phyloP scores from a whole-genome alignment of 2,113 vertebrate genomes.

The Chloroceryle aenea region DNA sequence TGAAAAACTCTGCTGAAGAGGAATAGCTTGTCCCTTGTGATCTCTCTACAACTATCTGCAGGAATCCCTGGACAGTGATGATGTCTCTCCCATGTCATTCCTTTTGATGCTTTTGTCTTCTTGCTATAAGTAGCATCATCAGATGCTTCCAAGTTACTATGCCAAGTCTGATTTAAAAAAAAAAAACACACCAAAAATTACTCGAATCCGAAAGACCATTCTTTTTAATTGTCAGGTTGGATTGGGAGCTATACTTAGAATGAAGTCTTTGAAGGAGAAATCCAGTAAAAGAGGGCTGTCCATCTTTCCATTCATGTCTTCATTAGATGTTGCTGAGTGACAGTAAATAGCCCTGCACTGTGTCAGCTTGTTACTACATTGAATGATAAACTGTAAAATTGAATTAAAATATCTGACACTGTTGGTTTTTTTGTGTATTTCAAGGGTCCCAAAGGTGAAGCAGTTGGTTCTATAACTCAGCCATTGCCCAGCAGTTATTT shows the following conservation, averaged over 20 bases:
- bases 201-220: constrained; percentile 4
- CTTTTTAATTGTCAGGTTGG: background rate
- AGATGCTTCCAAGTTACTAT: background rate
- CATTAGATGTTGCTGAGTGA: constrained; percentile 60
- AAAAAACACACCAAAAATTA: background rate
- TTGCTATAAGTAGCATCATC: background rate
- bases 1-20: background rate
- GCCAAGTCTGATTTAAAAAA: background rate
- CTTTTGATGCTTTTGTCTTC: background rate
- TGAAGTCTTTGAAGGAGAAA: background rate
- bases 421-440: constrained; percentile 41
- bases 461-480: constrained; percentile 97
- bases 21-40: background rate
- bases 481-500: constrained; percentile 97
- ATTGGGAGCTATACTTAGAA: background rate
- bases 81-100: background rate
- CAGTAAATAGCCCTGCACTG: constrained; percentile 33
- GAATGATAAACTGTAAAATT: background rate
- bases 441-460: constrained; percentile 98
- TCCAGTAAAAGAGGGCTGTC: constrained; percentile 54
- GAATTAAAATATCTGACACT: constrained; percentile 7
- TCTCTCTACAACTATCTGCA: background rate
- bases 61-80: background rate
- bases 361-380: constrained; percentile 28
- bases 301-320: constrained; percentile 26